Evolutionary conservation across 2,797 vertebrate species (phyloP).

Genomic region (Muraenolepis orangiensis): DNA sequence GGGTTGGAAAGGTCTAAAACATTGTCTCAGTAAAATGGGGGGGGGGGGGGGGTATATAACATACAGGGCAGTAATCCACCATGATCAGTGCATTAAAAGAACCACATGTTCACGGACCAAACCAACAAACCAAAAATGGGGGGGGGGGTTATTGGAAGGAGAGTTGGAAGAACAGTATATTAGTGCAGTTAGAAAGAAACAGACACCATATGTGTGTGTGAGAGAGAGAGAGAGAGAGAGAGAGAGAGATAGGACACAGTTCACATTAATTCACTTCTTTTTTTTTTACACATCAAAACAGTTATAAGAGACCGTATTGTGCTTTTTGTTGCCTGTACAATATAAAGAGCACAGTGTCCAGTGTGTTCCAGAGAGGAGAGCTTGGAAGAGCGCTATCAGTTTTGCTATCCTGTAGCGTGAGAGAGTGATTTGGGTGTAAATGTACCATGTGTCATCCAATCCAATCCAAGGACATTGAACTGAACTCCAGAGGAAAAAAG

Average conservation of each 20-base stretch:
- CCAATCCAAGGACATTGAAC: no score
- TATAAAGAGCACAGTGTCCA: not conserved
- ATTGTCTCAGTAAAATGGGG: not conserved
- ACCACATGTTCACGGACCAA: not conserved
- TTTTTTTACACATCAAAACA: conserved; percentile 2
- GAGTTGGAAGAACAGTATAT: not conserved
- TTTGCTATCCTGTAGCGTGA: not conserved
- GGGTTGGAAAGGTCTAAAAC: not conserved
- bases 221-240: no score
- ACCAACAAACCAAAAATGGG: not conserved
- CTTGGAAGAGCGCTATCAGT: not conserved
- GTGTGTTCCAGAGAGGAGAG: not conserved
- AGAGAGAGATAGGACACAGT: not conserved
- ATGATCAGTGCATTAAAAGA: not conserved
- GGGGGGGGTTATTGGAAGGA: not conserved
- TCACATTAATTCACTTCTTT: not conserved
- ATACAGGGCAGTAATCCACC: not conserved
- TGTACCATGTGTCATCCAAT: not conserved
- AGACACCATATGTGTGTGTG: not conserved
- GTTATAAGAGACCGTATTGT: not conserved
- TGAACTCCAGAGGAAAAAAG: not conserved
- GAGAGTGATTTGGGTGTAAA: not conserved
- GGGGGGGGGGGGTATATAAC: not conserved
- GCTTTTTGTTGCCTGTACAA: not conserved
- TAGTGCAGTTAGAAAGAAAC: not conserved